Evolutionary conservation across 2,113 vertebrate species (phyloP).

Genomic region (Halichoerus grypus): DNA sequence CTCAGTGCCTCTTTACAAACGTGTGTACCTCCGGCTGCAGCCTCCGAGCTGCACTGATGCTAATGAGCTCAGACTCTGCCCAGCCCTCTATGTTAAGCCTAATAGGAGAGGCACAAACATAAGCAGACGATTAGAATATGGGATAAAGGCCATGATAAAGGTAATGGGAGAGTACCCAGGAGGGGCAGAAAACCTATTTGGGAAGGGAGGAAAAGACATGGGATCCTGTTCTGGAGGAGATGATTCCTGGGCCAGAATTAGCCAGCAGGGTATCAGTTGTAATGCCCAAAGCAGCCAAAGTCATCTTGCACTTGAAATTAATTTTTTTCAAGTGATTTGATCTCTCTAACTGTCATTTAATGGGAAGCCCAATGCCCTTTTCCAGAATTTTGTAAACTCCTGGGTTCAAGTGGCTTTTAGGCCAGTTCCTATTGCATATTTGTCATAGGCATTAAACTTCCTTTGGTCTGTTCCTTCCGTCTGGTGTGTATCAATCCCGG

Average conservation of each 20-base stretch:
- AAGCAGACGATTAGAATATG: neutral
- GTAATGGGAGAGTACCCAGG: neutral
- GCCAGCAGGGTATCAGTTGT: neutral
- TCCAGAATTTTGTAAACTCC: neutral
- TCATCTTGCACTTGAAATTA: constrained; percentile 39
- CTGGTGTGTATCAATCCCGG: neutral
- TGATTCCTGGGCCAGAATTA: constrained; percentile 8
- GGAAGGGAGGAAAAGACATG: neutral
- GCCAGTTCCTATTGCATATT: neutral
- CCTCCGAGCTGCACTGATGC: neutral
- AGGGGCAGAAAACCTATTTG: neutral
- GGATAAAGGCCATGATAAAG: neutral
- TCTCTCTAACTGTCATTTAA: neutral
- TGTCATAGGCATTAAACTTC: neutral
- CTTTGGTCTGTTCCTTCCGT: neutral
- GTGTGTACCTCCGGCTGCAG: neutral
- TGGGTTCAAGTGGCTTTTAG: neutral
- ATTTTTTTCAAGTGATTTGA: constrained; percentile 6
- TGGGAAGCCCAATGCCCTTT: neutral
- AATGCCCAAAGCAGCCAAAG: neutral
- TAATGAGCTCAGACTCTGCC: neutral
- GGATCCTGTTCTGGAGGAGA: neutral
- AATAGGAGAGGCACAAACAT: neutral
- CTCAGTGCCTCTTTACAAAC: neutral
- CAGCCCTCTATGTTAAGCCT: neutral